Percentiles rank a stretch among this genome's conserved stretches.
Conservation (phyloP, 2,888 invertebrate genomes). For the Cephus runcator region DNA sequence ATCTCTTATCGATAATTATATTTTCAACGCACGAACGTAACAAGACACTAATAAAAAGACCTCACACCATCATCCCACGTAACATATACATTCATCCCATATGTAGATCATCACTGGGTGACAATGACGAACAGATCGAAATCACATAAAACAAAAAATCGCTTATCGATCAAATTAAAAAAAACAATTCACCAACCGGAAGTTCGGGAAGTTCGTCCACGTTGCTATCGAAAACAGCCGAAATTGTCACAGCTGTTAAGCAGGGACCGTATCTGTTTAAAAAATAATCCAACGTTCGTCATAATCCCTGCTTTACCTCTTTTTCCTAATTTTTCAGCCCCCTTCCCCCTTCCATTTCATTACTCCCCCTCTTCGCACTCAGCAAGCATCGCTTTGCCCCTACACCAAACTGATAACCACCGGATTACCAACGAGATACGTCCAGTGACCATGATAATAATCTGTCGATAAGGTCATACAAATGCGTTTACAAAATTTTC, state of each 20-base stretch:
- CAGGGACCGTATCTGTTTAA: background rate
- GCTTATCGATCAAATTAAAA: no score
- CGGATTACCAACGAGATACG: background rate
- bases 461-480: background rate
- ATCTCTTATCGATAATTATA: conserved; percentile 1
- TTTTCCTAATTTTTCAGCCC: background rate
- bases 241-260: background rate
- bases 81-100: background rate
- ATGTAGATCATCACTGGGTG: background rate
- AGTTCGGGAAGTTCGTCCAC: background rate
- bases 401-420: background rate
- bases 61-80: background rate
- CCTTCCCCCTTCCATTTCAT: background rate
- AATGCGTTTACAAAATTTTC: background rate
- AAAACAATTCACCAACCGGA: background rate
- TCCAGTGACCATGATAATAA: background rate
- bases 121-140: background rate
- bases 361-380: background rate
- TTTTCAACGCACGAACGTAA: background rate
- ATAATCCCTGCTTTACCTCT: background rate
- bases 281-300: background rate
- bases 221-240: background rate
- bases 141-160: background rate
- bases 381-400: background rate
- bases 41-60: background rate